Percentiles rank a stretch among this genome's conserved stretches.
phyloP scores from a whole-genome alignment of 2,113 vertebrate genomes.

The Brachionichthys hirsutus region DNA sequence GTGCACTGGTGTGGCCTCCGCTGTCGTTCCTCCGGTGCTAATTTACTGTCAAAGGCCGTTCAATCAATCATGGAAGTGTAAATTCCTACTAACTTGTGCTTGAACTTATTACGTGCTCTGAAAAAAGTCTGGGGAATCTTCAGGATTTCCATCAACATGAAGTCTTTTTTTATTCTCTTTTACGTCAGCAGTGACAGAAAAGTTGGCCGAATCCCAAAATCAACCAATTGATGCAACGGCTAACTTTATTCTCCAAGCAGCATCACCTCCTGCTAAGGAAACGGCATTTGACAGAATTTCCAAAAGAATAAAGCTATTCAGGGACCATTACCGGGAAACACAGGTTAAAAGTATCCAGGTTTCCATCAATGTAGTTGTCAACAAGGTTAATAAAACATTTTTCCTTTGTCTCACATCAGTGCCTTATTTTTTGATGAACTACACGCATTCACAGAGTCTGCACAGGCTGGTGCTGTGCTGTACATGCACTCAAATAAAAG shows the following conservation, averaged over 20 bases:
- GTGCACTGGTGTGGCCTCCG: conserved; percentile 13
- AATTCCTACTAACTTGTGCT: conserved; percentile 45
- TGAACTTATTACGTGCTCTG: conserved; percentile 28
- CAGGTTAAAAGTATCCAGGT: conserved; percentile 22
- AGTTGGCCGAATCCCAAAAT: conserved; percentile 48
- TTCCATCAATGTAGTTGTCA: conserved; percentile 27
- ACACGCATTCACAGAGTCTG: not conserved
- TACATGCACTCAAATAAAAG: not conserved
- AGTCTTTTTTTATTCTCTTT: conserved; percentile 56
- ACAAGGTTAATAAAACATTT: conserved; percentile 34
- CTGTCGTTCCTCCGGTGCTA: conserved; percentile 8
- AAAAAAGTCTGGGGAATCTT: conserved; percentile 51
- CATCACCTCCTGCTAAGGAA: conserved; percentile 14
- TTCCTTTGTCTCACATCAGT: conserved; percentile 10
- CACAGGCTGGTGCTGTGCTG: not conserved
- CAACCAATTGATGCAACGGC: conserved; percentile 28
- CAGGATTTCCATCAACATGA: conserved; percentile 44
- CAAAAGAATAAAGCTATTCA: conserved; percentile 22
- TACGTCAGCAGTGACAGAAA: conserved; percentile 46
- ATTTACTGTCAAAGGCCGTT: conserved; percentile 7
- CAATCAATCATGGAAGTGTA: conserved; percentile 40
- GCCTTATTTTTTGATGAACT: conserved; percentile 13
- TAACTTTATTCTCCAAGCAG: conserved; percentile 26
- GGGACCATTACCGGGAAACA: not conserved
- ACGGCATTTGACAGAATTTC: conserved; percentile 39